Evolutionary conservation across 2,113 vertebrate genomes (phyloP), one percentile per base, ranked within the genome.

Genomic region (Turnix velox): DNA sequence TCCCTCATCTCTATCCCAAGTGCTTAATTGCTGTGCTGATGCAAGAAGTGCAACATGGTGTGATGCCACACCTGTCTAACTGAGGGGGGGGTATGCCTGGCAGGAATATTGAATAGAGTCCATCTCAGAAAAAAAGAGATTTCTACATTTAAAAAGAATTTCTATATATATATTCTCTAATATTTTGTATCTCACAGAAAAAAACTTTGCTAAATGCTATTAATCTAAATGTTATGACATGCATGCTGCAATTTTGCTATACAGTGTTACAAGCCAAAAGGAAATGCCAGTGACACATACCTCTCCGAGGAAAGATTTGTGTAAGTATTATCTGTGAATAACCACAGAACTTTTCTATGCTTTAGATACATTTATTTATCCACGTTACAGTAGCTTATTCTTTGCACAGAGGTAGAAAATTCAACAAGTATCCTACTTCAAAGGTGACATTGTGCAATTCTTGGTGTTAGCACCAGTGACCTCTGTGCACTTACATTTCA

Each of bases 31-130:
- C 45, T 92, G 25, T 7, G 10, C 24, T 35, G 25, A 82, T 59
- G 19, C 81, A 65, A 54, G 28, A 65, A 79, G 8, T 3, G 5
- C 16, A n/a, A 76, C 0, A 4, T 27, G 19, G 31, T 49, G 5
- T 40, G 67, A 68, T 15, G 25, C 17, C 7, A 9, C 57, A 23
- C 45, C 14, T 77, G 14, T 35, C 57, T 55, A 40, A 10, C 24
- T 14, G 43, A 63, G 18, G 19, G 27, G 1, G 0, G 23, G 7
- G 14, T n/a, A n/a, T n/a, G n/a, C n/a, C n/a, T n/a, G 23, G 22
- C 24, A 66, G 42, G 17, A 80, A 42, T 30, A 20, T 4, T 77
- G n/a, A 30, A 46, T 18, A 12, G 5, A 72, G 7, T 14, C 15
- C 8, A 6, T 23, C 28, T 77, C 55, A 51, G 15, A 77, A 65